phyloP scores from a whole-genome alignment of 1,140 invertebrate genomes.

The Drosophila asahinai region DNA sequence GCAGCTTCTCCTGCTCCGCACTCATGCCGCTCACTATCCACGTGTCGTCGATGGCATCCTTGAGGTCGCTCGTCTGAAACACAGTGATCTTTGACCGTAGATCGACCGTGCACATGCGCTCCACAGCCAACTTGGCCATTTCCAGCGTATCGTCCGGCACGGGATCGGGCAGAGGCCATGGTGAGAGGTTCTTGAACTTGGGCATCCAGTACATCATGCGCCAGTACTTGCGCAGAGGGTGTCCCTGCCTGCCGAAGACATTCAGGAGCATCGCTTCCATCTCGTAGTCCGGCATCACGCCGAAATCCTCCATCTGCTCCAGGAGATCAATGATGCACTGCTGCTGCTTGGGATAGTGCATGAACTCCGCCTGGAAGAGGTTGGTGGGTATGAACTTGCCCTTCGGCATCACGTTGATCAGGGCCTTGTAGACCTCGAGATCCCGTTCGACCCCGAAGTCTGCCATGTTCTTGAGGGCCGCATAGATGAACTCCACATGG shows the following conservation, averaged over 20 bases:
- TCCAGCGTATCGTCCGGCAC: conserved; percentile 91
- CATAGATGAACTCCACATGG: conserved; percentile 97
- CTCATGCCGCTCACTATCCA: conserved; percentile 97
- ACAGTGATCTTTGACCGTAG: conserved; percentile 89
- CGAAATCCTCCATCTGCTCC: conserved; percentile 85
- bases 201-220: conserved; percentile 99
- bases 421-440: conserved; percentile 94
- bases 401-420: conserved; percentile 97
- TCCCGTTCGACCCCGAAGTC: conserved; percentile 96
- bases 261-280: conserved; percentile 92
- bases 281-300: conserved; percentile 96
- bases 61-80: conserved; percentile 90
- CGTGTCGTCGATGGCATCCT: conserved; percentile 93
- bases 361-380: conserved; percentile 93
- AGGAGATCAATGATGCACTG: conserved; percentile 94
- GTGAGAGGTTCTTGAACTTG: conserved; percentile 96
- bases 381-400: conserved; percentile 94
- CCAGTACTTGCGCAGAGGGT: conserved; percentile 93
- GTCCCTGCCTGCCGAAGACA: conserved; percentile 92
- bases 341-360: conserved; percentile 98
- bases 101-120: conserved; percentile 95
- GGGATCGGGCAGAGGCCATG: conserved; percentile 93
- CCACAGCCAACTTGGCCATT: conserved; percentile 94
- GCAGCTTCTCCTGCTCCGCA: conserved; percentile 90
- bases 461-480: conserved; percentile 94